Base-by-base conservation (phyloP, 2,797 vertebrate species). In the Arctocebus calabarensis region DNA sequence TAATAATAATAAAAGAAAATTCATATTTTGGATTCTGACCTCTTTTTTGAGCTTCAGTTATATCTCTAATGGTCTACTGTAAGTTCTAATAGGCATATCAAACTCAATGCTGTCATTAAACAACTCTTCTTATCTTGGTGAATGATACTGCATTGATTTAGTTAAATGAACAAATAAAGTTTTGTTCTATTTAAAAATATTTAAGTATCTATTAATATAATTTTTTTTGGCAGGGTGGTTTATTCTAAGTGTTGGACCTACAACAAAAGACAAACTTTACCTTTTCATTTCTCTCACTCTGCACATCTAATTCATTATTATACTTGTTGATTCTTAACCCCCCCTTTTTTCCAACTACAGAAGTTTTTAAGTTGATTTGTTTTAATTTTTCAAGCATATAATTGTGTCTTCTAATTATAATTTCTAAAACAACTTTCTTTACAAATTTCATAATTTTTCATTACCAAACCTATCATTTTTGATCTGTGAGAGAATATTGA, bases 401-500 rank as follows among this genome's bases (percentile, higher is more conserved):
- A 73, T 68, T 83, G 45, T n/a, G 16, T 62, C 4, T 84, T 84
- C 59, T 57, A 57, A 20, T 57, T 57, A 57, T 20, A 57, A 57
- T 57, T 57, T 57, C 55, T 73, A 43, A 86, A 94, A 61, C 88
- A 59, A 64, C 62, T 79, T 97, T 66, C 40, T 93, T 96, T 85
- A 20, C 14, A 66, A 17, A 78, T 82, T 78, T 88, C 64, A 32
- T 32, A 68, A 34, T 64, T 94, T 20, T 75, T 16, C 12, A 25
- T 90, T 52, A 11, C 37, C 12, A n/a, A 17, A 79, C 32, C 12
- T 13, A 40, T 88, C n/a, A 52, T 88, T 62, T 84, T 32, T 93
- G 45, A 62, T 62, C 81, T 20, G 16, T 55, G 37, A 52, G 52
- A 87, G 29, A 32, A 0, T 73, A 34, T 7, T 22, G 20, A 20